Evolutionary conservation across 2,113 vertebrate genomes (phyloP).

Genomic region (Saccopteryx leptura): DNA sequence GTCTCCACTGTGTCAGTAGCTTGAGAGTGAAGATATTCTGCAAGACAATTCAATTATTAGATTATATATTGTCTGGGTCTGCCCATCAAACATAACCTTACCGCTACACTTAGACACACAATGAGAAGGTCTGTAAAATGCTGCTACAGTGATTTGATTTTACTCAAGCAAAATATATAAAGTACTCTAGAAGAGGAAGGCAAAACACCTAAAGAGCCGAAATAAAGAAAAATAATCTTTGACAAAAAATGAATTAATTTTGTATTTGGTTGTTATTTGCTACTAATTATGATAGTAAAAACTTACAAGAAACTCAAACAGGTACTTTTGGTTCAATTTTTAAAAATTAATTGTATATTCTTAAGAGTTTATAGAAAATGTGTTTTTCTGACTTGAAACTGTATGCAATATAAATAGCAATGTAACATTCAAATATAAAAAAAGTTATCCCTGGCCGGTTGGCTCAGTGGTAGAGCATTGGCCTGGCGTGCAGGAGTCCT

Average conservation of each 20-base stretch:
- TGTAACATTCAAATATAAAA: not conserved
- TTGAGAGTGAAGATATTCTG: not conserved
- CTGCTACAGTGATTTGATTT: not conserved
- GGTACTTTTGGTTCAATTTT: not conserved
- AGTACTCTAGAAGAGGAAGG: not conserved
- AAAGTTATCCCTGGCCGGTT: no score
- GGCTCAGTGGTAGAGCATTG: no score
- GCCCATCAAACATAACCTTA: not conserved
- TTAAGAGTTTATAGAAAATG: not conserved
- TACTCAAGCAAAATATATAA: not conserved
- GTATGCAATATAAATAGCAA: not conserved
- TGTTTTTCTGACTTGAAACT: not conserved
- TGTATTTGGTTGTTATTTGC: not conserved
- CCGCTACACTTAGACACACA: not conserved
- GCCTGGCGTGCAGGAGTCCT: no score
- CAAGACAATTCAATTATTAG: not conserved
- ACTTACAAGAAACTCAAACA: conserved; percentile 1
- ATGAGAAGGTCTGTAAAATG: not conserved
- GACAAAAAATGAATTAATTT: conserved; percentile 3
- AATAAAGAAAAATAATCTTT: not conserved
- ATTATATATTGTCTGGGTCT: not conserved
- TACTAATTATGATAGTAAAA: not conserved
- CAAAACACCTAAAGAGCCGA: not conserved
- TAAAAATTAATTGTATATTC: not conserved
- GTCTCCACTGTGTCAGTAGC: not conserved